Evolutionary conservation across 2,113 vertebrate species (phyloP).

Genomic region (Probosciger aterrimus): DNA sequence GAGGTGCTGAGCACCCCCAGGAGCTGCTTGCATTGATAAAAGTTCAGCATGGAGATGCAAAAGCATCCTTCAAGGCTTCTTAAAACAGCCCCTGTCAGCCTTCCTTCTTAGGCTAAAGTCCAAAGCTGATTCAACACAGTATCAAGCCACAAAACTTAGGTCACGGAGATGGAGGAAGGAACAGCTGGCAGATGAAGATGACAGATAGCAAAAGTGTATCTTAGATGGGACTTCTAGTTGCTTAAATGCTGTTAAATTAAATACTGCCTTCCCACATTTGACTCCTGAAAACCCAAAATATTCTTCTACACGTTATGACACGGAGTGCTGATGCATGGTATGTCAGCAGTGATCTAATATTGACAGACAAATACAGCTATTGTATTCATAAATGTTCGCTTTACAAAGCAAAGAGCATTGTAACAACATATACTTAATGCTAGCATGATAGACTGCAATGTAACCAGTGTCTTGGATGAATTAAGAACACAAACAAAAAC

Average conservation of each 20-base stretch:
- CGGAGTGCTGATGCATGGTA: neutral
- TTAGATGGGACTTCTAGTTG: neutral
- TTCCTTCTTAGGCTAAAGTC: neutral
- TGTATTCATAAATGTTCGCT: conserved; percentile 23
- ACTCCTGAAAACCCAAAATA: neutral
- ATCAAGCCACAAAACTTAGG: neutral
- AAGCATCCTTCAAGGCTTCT: neutral
- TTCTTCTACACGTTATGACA: neutral
- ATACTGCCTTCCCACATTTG: neutral
- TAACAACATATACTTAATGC: neutral
- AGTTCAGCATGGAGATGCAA: neutral
- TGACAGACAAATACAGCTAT: conserved; percentile 49
- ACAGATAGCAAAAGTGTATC: neutral
- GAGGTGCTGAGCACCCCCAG: neutral
- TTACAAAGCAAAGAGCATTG: conserved; percentile 15
- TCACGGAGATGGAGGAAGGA: neutral
- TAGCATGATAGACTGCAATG: conserved; percentile 4
- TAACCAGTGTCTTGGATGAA: conserved; percentile 42
- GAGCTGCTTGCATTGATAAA: neutral
- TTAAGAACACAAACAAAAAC: conserved; percentile 57
- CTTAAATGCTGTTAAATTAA: neutral
- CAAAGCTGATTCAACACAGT: neutral
- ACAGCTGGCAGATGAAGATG: conserved; percentile 6
- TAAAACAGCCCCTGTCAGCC: neutral
- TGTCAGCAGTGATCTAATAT: conserved; percentile 22